These are phyloP conservation scores for Drosophila sechellia DNA, from an alignment of 1,140 invertebrate genomes.

Conservation along the genomic window DNA sequence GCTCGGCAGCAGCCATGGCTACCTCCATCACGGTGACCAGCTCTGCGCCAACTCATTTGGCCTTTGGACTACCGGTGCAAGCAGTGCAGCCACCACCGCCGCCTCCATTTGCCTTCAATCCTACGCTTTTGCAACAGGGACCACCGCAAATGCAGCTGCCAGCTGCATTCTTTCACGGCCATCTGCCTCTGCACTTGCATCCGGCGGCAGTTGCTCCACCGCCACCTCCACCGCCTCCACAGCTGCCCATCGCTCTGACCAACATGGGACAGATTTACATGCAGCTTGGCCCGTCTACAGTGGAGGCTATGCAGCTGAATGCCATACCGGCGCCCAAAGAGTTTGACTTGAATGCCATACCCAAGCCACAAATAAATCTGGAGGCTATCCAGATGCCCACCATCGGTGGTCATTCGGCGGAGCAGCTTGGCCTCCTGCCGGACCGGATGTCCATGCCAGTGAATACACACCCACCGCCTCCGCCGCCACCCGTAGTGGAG, in stretches of 20 bases:
- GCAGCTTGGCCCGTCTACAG: constrained; percentile 64
- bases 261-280: constrained; percentile 76
- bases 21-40: constrained; percentile 51
- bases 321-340: constrained; percentile 80
- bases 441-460: constrained; percentile 40
- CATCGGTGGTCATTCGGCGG: constrained; percentile 22
- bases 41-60: constrained; percentile 69
- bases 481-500: constrained; percentile 55
- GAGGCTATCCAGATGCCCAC: constrained; percentile 82
- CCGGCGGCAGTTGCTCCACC: constrained; percentile 76
- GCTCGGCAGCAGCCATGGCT: constrained; percentile 44
- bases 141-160: constrained; percentile 65
- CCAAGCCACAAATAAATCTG: constrained; percentile 77
- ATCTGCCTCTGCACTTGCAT: constrained; percentile 62
- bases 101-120: constrained; percentile 84
- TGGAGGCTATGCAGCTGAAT: constrained; percentile 73
- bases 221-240: constrained; percentile 74
- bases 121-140: constrained; percentile 75
- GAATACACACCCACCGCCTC: constrained; percentile 61
- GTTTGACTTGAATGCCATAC: constrained; percentile 81
- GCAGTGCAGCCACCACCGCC: constrained; percentile 69
- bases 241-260: constrained; percentile 67
- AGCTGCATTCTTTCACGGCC: constrained; percentile 65
- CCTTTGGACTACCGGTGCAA: constrained; percentile 78
- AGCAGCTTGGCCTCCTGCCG: constrained; percentile 48